Evolutionary conservation across 2,888 invertebrate genomes (phyloP).

Genomic region (Tipula helvola): DNA sequence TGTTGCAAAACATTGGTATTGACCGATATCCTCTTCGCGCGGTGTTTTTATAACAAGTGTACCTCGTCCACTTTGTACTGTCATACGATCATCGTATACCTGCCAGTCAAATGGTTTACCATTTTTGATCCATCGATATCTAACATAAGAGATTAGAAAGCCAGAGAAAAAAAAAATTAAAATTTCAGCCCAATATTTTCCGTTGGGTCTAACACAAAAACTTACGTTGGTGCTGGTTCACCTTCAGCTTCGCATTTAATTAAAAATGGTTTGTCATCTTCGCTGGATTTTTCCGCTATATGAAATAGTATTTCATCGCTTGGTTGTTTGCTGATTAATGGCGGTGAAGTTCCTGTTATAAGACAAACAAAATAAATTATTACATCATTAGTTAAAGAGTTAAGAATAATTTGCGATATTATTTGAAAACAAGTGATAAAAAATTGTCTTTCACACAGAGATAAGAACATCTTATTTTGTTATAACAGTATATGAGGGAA

Average conservation of each 20-base stretch:
- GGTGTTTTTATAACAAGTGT: conserved; percentile 84
- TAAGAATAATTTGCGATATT: background rate
- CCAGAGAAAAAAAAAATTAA: background rate
- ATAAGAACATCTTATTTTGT: background rate
- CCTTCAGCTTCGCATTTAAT: conserved; percentile 96
- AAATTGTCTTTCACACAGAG: background rate
- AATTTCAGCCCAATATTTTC: background rate
- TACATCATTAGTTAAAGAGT: background rate
- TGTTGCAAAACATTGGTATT: conserved; percentile 90
- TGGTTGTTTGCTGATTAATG: conserved; percentile 84
- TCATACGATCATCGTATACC: conserved; percentile 87
- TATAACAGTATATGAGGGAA: background rate
- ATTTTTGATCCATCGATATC: conserved; percentile 91
- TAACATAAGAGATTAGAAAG: conserved; percentile 31
- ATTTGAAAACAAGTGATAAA: background rate
- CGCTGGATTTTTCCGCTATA: conserved; percentile 67
- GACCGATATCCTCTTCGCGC: conserved; percentile 81
- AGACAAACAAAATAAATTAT: background rate
- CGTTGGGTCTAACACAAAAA: conserved; percentile 18
- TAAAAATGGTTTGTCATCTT: conserved; percentile 86
- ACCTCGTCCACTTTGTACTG: conserved; percentile 87
- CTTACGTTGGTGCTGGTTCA: conserved; percentile 86
- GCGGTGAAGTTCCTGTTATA: conserved; percentile 68
- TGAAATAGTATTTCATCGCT: conserved; percentile 84
- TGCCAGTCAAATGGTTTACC: conserved; percentile 90